Base-by-base conservation (phyloP, 2,888 invertebrate genomes). In the Metalampra italica region DNA sequence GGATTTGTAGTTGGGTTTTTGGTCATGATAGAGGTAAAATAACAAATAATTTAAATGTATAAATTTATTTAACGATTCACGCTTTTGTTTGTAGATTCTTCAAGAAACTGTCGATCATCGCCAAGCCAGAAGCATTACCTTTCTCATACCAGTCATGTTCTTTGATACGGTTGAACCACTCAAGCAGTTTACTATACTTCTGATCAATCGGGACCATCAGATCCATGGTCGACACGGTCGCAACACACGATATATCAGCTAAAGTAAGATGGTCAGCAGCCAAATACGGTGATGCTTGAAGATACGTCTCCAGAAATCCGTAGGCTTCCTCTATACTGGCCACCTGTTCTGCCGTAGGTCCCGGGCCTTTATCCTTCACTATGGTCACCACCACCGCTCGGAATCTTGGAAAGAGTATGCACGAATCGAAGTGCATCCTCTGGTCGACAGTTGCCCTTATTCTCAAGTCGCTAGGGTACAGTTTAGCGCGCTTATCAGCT, bases 191-290 rank as follows among this genome's bases (percentile, higher is more conserved):
- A 1, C 53, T 52, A 13, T 56, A 76, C 39, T 72, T 67, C 0
- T 53, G 53, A 34, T 62, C 61, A 0, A 78, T 37, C 0, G 75
- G 71, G 0, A 75, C 55, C 0, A 72, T 0, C 0, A 51, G 9
- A 43, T 68, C 51, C 13, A 73, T 11, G 0, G 74, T 56, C 0
- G 71, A 69, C 0, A 77, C 45, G 2, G 61, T 64, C 1, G 73
- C 57, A 0, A 74, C 60, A 3, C 62, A 56, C 0, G 75, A 67
- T 12, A 78, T 50, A 51, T 78, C 78, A 22, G 78, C 78, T 3
- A 76, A 7, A 0, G 78, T 77, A 5, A 75, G 38, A 15, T 65
- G 54, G 14, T 71, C 59, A 7, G 58, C 55, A 7, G 71, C 74
- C 9, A 73, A 44, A 44, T 60, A 77, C 3, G 55, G 37, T 0